phyloP scores from a whole-genome alignment of 2,888 invertebrate species.

The Apeira syringaria region DNA sequence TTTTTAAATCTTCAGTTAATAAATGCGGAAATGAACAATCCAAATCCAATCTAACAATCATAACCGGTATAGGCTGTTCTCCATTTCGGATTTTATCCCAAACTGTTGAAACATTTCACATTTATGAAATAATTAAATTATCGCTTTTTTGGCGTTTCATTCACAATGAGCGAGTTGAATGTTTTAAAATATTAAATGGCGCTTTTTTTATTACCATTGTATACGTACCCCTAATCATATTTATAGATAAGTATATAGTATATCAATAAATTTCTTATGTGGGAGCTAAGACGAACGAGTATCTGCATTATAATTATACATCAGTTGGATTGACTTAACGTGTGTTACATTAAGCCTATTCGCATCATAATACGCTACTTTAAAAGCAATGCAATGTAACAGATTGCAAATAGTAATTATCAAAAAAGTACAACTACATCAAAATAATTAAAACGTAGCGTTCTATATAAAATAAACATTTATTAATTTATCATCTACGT shows the following conservation, averaged over 20 bases:
- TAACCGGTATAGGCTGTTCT: too few species aligned
- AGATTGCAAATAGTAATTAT: constrained; percentile 28
- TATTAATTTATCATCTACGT: constrained; percentile 60
- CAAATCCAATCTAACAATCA: too few species aligned
- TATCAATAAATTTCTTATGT: constrained; percentile 46
- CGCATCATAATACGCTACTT: constrained; percentile 21
- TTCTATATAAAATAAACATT: constrained; percentile 49
- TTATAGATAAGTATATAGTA: constrained; percentile 55
- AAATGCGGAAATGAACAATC: too few species aligned
- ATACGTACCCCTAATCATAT: too few species aligned
- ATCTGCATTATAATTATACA: constrained; percentile 44
- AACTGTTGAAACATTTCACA: too few species aligned
- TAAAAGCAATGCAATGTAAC: constrained; percentile 26
- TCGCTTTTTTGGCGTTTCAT: too few species aligned
- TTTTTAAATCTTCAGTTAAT: too few species aligned
- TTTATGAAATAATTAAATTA: too few species aligned
- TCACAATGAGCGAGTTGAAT: too few species aligned
- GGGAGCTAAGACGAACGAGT: constrained; percentile 55
- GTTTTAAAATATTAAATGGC: too few species aligned
- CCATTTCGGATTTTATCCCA: too few species aligned
- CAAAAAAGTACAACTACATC: constrained; percentile 27
- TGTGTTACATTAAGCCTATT: constrained; percentile 27
- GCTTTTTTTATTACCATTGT: too few species aligned
- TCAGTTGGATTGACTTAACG: constrained; percentile 27
- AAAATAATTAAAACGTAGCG: constrained; percentile 35